These are phyloP conservation scores for Papilio machaon DNA, from an alignment of 1,140 invertebrate species.

Conservation along the genomic window DNA sequence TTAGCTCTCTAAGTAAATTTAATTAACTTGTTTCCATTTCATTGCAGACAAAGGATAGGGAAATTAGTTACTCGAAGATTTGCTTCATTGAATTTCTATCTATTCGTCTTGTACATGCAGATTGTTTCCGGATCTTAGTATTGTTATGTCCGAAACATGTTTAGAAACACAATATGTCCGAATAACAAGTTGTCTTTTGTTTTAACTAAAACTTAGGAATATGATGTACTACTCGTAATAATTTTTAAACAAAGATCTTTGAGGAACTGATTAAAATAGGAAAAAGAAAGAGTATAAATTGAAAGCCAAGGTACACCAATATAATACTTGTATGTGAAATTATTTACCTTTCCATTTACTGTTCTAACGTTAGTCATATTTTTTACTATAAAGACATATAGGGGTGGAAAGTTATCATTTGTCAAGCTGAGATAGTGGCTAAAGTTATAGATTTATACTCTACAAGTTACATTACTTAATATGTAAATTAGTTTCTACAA, in stretches of 20 bases:
- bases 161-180: too few species aligned
- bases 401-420: not conserved
- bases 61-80: not conserved
- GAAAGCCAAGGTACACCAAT: too few species aligned
- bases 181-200: too few species aligned
- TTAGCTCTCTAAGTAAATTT: conserved; percentile 3
- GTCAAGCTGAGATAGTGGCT: not conserved
- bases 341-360: too few species aligned
- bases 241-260: too few species aligned
- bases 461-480: not conserved
- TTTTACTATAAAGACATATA: too few species aligned
- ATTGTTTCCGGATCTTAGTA: not conserved
- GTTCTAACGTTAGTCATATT: too few species aligned
- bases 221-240: too few species aligned
- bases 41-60: conserved; percentile 3
- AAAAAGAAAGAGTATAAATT: too few species aligned
- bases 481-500: conserved; percentile 8
- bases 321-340: too few species aligned
- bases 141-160: not conserved
- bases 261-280: not conserved
- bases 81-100: not conserved
- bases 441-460: not conserved
- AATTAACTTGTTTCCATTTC: conserved; percentile 11
- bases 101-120: not conserved
- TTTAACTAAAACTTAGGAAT: too few species aligned